Base-by-base conservation (phyloP, 2,113 vertebrate species). In the Pardalotus punctatus region DNA sequence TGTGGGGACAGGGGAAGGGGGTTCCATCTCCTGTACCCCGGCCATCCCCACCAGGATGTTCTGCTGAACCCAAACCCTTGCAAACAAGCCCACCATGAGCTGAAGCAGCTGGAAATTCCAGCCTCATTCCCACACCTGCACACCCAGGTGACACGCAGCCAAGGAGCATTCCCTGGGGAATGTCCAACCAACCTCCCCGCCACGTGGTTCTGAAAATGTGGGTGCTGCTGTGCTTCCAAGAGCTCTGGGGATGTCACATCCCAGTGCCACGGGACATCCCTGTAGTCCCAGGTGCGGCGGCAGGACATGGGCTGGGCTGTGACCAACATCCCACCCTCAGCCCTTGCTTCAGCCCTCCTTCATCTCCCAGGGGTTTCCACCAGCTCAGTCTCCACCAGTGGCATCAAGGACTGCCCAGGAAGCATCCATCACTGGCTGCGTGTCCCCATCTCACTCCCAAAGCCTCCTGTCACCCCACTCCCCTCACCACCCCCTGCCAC, bases 1-100 rank as follows among this genome's bases (percentile, higher is more conserved):
- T 99, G 98, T 0, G n/a, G 90, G 66, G 11, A 61, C 38, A 91
- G 23, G 2, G 1, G 10, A 42, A 88, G 96, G 12, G 12, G 45
- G 91, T 94, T 85, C 65, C 50, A 58, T 6, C 72, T 56, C 58
- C 62, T n/a, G 62, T 5, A 2, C 7, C 35, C 27, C 83, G 40
- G 16, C 42, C 38, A 1, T 35, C 2, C 9, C 35, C 31, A 6
- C 9, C 12, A 53, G 43, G 58, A 27, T 1, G 8, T 16, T 40
- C 38, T 40, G 38, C 38, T 40, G 38, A 58, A n/a, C 58, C 50
- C 40, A 21, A 29, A 43, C 11, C 25, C 48, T 43, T 14, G 35
- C 45, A 17, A 24, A 81, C 0, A 6, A 65, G 14, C 70, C 66
- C 9, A 0, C 6, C 47, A 25, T 16, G 56, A 19, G 9, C 8